A percentile compares a stretch with the other conserved stretches of the same genome.
phyloP scores from a whole-genome alignment of 2,797 vertebrate genomes.

The Lepidocolaptes lacrymiger region DNA sequence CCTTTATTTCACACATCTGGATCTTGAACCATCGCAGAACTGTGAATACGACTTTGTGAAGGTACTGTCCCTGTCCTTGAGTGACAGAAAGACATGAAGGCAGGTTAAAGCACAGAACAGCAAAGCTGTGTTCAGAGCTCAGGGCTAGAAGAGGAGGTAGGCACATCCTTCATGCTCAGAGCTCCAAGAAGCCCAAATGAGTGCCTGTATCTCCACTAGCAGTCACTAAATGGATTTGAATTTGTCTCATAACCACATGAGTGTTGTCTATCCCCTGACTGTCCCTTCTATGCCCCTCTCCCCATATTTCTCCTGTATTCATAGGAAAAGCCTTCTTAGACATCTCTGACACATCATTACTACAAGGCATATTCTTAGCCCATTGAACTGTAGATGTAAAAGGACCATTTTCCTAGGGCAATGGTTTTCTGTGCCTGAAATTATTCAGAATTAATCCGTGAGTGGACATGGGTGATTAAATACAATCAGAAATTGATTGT shows the following conservation, averaged over 20 bases:
- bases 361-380: not conserved
- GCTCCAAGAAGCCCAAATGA: not conserved
- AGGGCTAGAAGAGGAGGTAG: not conserved
- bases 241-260: not conserved
- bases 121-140: not conserved
- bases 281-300: not conserved
- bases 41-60: slow-evolving; percentile 88
- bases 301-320: not conserved
- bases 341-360: not conserved
- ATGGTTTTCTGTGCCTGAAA: not conserved
- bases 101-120: not conserved
- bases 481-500: not conserved
- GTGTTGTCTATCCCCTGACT: not conserved
- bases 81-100: not conserved
- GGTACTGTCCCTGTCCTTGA: slow-evolving; percentile 64
- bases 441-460: not conserved
- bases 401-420: not conserved
- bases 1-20: slow-evolving; percentile 87
- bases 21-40: slow-evolving; percentile 86
- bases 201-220: not conserved
- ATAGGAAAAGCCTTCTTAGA: not conserved
- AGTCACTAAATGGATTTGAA: not conserved
- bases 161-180: not conserved
- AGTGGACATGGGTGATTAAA: not conserved
- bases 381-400: not conserved